phyloP scores from a whole-genome alignment of 2,113 vertebrate genomes.

The Onychostruthus taczanowskii region DNA sequence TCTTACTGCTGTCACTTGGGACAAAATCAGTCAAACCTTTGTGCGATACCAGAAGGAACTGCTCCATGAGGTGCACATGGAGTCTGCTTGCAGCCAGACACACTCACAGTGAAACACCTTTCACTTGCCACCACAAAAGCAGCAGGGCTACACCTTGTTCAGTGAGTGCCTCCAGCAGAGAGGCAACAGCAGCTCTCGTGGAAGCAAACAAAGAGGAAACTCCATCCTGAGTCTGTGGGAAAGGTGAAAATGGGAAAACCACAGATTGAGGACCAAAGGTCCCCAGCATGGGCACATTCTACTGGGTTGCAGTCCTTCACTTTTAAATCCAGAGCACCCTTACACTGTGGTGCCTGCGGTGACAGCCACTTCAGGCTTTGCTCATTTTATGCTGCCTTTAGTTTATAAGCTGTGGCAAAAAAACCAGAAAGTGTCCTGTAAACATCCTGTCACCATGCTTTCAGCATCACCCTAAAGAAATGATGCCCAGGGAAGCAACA shows the following conservation, averaged over 20 bases:
- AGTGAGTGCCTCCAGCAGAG: neutral
- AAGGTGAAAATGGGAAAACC: neutral
- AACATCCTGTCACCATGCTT: neutral
- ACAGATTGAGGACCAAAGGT: neutral
- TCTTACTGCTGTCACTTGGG: neutral
- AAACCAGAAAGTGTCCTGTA: neutral
- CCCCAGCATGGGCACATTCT: rapidly evolving
- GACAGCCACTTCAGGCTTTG: neutral
- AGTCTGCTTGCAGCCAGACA: neutral
- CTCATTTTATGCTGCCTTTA: neutral
- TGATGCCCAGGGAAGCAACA: neutral
- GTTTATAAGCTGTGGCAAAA: neutral
- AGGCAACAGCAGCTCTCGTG: neutral
- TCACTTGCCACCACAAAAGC: neutral
- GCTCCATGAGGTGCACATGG: rapidly evolving
- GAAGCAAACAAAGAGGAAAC: neutral
- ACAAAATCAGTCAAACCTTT: neutral
- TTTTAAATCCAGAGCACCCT: neutral
- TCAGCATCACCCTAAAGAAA: neutral
- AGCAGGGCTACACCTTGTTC: neutral
- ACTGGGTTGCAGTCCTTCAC: neutral
- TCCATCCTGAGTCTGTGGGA: neutral
- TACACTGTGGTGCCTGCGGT: neutral
- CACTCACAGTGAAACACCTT: neutral
- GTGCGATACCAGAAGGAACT: neutral